phyloP scores from a whole-genome alignment of 2,797 vertebrate genomes.

The Staurois parvus region DNA sequence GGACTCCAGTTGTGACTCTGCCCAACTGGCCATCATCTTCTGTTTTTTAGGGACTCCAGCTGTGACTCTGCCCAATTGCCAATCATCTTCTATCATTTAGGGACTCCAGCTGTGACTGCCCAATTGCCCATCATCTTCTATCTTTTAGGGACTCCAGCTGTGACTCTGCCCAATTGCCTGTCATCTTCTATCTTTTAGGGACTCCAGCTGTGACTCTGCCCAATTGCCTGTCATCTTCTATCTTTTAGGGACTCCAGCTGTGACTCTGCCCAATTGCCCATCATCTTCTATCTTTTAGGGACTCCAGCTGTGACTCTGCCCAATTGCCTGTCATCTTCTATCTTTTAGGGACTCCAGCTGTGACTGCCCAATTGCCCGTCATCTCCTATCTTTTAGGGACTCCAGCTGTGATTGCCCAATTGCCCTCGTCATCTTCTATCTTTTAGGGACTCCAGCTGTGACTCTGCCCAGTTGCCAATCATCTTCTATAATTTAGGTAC shows the following conservation, averaged over 20 bases:
- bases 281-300: too few relatives aligned
- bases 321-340: too few relatives aligned
- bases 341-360: neutral
- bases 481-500: too few relatives aligned
- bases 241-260: neutral
- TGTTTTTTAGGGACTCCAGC: too few relatives aligned
- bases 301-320: neutral
- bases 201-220: neutral
- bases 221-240: too few relatives aligned
- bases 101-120: neutral
- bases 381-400: too few relatives aligned
- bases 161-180: neutral
- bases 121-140: too few relatives aligned
- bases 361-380: neutral
- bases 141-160: neutral
- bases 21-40: too few relatives aligned
- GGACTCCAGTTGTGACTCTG: neutral
- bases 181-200: too few relatives aligned
- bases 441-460: neutral
- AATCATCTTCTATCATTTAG: neutral
- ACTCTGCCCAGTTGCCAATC: neutral
- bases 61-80: neutral
- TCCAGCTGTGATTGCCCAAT: neutral
- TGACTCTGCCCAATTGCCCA: neutral
- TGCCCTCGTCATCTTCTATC: too few relatives aligned